A percentile compares a stretch with the other conserved stretches of the same genome.
phyloP scores from a whole-genome alignment of 2,797 vertebrate genomes.

The Phoeniculus purpureus region DNA sequence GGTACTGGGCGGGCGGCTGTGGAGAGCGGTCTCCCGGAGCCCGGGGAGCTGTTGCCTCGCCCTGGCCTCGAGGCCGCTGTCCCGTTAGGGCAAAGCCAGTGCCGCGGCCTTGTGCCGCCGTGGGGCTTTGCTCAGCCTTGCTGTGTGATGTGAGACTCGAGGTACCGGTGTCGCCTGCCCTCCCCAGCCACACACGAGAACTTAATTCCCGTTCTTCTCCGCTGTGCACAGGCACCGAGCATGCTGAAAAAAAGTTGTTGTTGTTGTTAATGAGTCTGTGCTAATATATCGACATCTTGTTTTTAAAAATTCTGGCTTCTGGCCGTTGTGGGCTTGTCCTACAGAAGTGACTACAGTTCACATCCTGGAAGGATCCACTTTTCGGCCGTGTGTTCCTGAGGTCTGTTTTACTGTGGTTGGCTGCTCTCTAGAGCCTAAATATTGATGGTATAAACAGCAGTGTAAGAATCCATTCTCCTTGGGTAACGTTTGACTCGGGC shows the following conservation, averaged over 20 bases:
- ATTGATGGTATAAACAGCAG: background rate
- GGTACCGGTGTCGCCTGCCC: no score
- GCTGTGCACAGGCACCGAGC: background rate
- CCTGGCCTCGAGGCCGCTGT: no score
- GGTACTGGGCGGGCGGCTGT: background rate
- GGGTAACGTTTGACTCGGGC: background rate
- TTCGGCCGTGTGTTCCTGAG: background rate
- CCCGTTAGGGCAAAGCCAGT: background rate
- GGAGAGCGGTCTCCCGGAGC: no score
- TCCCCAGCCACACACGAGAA: no score
- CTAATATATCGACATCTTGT: accelerated
- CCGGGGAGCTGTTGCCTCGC: background rate
- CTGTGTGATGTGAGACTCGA: accelerated
- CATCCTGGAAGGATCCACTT: background rate
- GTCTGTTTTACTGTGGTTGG: background rate
- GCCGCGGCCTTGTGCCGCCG: no score
- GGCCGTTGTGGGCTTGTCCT: accelerated
- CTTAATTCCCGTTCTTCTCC: no score
- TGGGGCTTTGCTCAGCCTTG: background rate
- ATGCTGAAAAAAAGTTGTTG: background rate
- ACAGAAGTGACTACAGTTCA: accelerated
- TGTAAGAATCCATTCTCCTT: background rate
- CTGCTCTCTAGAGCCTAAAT: background rate
- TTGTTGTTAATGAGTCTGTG: accelerated
- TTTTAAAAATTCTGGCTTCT: background rate